Base-by-base conservation (phyloP, 2,113 vertebrate species). In the Pangasianodon hypophthalmus region DNA sequence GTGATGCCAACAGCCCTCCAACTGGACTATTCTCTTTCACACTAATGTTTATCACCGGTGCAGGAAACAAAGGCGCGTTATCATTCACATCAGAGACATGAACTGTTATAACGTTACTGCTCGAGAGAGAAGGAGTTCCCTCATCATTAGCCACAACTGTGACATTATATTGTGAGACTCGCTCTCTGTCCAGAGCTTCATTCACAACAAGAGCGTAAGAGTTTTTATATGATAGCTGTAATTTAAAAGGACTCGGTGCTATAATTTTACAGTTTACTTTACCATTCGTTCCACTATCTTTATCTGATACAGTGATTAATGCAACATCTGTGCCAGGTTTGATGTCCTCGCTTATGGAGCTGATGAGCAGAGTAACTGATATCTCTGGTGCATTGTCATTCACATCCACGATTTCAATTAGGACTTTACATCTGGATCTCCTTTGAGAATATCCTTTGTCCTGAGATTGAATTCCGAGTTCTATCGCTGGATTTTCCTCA, bases 311-410 rank as follows among this genome's bases (percentile, higher is more conserved):
- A 87, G 93, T 96, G 46, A 97, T 87, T 32, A 97, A 93, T 79
- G 97, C 96, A 84, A 96, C 94, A 48, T 95, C 96, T 0, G 96
- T 96, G 67, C 96, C 96, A 67, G 93, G 90, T 79, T 87, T 83
- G 1, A 94, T 93, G 46, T 96, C 95, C 88, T 97, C 96, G 0
- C 95, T 94, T 82, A 97, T 73, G 0, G 93, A 92, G 85, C 93
- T 94, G 58, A 93, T 94, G 13, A 97, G 92, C 21, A 95, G 95
- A 6, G 96, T 92, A 85, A 71, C 94, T 6, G 90, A 93, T 86
- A 97, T 94, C 87, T 97, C 95, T 0, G 96, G 96, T 8, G 95
- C 93, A 13, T 97, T 96, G 81, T 97, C 96, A 69, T 97, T 97
- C 89, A 97, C 94, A 56, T 97, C 97, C 0, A 93, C 94, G 62